Evolutionary conservation across 1,140 invertebrate species (phyloP).

Genomic region (Rhopalosiphum maidis): DNA sequence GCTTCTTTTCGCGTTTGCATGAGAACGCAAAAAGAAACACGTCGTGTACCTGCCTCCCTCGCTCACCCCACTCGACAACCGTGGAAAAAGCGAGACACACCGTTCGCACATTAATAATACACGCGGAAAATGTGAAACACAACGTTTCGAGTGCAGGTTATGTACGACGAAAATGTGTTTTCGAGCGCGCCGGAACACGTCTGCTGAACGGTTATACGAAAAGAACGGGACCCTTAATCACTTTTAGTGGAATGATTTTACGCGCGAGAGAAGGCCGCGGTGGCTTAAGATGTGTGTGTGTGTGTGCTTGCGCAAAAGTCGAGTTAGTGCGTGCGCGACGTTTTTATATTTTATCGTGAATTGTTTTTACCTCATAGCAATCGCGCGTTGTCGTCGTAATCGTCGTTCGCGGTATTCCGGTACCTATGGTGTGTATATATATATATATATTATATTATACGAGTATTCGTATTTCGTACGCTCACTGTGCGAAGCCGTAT

Average conservation of each 20-base stretch:
- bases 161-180: neutral
- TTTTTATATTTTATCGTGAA: slow-evolving; percentile 28
- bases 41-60: no score
- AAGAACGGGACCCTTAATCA: neutral
- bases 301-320: neutral
- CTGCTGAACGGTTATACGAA: neutral
- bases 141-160: neutral
- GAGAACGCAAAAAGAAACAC: neutral
- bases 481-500: neutral
- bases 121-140: neutral
- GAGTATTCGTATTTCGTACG: neutral
- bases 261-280: neutral
- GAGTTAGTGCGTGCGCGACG: neutral
- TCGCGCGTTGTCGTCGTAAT: neutral
- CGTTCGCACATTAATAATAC: neutral
- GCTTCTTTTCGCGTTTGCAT: neutral
- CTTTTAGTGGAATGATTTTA: slow-evolving; percentile 14
- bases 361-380: neutral
- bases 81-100: neutral
- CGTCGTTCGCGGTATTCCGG: neutral
- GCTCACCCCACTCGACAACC: no score
- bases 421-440: neutral
- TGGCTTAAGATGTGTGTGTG: neutral
- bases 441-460: neutral
- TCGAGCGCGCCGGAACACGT: neutral